Percentiles rank a stretch among this genome's conserved stretches.
Conservation (phyloP, 2,797 vertebrate species). For the Eidolon dupreanum region DNA sequence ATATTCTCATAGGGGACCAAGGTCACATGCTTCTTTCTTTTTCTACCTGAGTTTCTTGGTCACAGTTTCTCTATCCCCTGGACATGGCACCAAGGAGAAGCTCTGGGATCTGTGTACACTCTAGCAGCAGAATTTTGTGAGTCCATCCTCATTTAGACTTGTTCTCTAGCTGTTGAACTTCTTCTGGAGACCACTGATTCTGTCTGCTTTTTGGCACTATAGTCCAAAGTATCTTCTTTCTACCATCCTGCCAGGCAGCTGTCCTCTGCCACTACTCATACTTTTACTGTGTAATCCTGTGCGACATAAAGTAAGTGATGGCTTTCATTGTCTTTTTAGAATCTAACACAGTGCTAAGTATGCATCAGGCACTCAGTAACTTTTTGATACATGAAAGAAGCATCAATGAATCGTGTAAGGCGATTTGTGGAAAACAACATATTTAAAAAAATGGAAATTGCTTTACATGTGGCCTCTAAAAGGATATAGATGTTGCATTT, state of each 20-base stretch:
- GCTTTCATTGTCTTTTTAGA: not conserved
- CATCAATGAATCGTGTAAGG: not conserved
- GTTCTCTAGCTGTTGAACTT: not conserved
- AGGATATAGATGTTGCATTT: not conserved
- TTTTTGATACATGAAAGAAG: not conserved
- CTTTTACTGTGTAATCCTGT: not conserved
- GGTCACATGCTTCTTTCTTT: not conserved
- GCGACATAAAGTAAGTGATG: not conserved
- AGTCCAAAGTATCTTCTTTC: not conserved
- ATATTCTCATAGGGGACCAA: not conserved
- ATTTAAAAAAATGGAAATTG: not conserved
- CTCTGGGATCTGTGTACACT: accelerated
- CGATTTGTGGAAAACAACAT: not conserved
- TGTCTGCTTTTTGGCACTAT: not conserved
- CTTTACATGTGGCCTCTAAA: not conserved
- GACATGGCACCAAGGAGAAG: not conserved
- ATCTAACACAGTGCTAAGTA: not conserved
- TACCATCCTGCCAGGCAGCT: too few species aligned
- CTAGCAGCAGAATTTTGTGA: too few species aligned
- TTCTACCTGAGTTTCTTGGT: not conserved
- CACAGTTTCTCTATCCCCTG: not conserved
- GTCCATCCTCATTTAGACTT: not conserved
- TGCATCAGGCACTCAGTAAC: not conserved
- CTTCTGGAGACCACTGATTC: not conserved
- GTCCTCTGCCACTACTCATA: not conserved